These are phyloP conservation scores for Harlomillsia oculata DNA, from an alignment of 1,140 invertebrate species.

Conservation along the genomic window DNA sequence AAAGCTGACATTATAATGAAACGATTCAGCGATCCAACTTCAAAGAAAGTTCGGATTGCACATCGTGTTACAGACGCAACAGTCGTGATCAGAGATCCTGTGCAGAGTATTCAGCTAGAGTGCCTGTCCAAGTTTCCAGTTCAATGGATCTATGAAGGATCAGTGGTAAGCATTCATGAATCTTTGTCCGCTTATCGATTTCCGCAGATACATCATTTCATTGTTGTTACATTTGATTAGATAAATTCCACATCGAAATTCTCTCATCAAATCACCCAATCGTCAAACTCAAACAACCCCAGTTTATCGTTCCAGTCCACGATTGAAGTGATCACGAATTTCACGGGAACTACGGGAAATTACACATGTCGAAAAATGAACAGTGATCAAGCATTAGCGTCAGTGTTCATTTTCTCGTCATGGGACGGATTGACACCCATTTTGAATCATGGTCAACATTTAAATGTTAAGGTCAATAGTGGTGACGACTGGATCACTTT, in stretches of 20 bases:
- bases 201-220: no score
- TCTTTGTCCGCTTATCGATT: no score
- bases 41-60: not conserved
- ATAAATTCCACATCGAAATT: conserved; percentile 6
- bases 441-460: not conserved
- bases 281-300: not conserved
- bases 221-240: not conserved
- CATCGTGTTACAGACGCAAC: conserved; percentile 1
- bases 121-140: not conserved
- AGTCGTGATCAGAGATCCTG: not conserved
- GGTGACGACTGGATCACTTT: not conserved
- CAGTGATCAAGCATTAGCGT: not conserved
- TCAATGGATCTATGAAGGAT: not conserved
- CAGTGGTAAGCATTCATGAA: not conserved
- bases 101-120: not conserved
- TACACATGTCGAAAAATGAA: conserved; percentile 5
- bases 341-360: conserved; percentile 1
- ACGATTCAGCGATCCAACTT: not conserved
- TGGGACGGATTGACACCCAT: not conserved
- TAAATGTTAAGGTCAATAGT: not conserved
- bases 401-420: not conserved
- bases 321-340: not conserved
- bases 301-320: not conserved
- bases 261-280: not conserved
- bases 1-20: conserved; percentile 1